A percentile compares a stretch with the other conserved stretches of the same genome.
Evolutionary conservation across 1,140 invertebrate species (phyloP).

Genomic region (Aethina tumida): DNA sequence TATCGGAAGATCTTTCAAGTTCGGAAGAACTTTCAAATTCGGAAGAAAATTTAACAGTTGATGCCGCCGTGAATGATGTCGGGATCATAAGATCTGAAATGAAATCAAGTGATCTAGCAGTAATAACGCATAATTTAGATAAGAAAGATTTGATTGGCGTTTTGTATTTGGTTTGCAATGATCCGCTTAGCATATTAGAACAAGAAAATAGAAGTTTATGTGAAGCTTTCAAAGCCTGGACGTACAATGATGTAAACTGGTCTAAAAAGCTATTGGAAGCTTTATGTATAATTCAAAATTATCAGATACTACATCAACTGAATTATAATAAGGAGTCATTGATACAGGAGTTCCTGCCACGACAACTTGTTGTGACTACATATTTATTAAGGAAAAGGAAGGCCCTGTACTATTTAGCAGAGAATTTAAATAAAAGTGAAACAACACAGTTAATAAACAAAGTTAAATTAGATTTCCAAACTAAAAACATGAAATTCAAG

Average conservation of each 20-base stretch:
- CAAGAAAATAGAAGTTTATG: too few relatives aligned
- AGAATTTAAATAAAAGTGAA: slow-evolving; percentile 16
- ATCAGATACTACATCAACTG: slow-evolving; percentile 18
- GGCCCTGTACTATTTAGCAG: slow-evolving; percentile 21
- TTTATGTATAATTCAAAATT: slow-evolving; percentile 27
- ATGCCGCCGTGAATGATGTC: too few relatives aligned
- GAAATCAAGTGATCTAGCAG: too few relatives aligned
- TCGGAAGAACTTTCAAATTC: too few relatives aligned
- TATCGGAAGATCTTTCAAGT: too few relatives aligned
- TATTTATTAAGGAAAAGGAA: slow-evolving; percentile 22
- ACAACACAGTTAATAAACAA: slow-evolving; percentile 16
- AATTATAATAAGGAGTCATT: slow-evolving; percentile 19
- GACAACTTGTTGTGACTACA: slow-evolving; percentile 5
- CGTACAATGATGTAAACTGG: slow-evolving; percentile 14
- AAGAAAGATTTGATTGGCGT: too few relatives aligned
- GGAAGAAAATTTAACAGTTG: too few relatives aligned
- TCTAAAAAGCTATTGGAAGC: slow-evolving; percentile 24
- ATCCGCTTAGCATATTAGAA: too few relatives aligned
- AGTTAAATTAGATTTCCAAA: slow-evolving; percentile 14
- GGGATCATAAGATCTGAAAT: too few relatives aligned
- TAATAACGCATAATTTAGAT: too few relatives aligned
- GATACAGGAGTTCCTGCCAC: slow-evolving; percentile 17
- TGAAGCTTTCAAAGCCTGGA: too few relatives aligned
- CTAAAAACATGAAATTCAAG: slow-evolving; percentile 9
- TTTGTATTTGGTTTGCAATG: too few relatives aligned